Percentiles rank a stretch among this genome's conserved stretches.
Conservation (phyloP, 2,797 vertebrate genomes). For the Mus caroli region DNA sequence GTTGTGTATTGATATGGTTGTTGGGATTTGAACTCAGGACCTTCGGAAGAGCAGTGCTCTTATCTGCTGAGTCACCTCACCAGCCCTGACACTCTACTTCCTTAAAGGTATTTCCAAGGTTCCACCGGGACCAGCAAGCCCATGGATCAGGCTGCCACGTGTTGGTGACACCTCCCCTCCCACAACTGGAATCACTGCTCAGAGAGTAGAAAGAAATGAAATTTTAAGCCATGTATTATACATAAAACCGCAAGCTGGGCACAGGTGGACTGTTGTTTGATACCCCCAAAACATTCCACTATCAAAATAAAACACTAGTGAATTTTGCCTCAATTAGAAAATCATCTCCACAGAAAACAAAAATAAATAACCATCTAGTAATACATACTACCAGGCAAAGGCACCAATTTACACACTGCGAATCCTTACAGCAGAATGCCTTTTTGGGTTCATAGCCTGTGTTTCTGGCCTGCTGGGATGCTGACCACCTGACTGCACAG, state of each 20-base stretch:
- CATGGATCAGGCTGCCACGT: conserved; percentile 91
- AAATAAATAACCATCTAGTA: conserved; percentile 1
- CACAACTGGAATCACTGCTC: conserved; percentile 90
- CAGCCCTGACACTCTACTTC: conserved; percentile 78
- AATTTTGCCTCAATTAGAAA: conserved; percentile 36
- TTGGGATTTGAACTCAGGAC: too few relatives aligned
- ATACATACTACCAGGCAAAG: background rate
- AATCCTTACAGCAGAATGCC: background rate
- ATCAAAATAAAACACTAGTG: conserved; percentile 47
- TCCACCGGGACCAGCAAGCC: conserved; percentile 93
- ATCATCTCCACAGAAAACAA: background rate
- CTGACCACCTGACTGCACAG: background rate
- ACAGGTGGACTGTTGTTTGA: conserved; percentile 11
- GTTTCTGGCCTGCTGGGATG: background rate
- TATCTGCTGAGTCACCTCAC: too few relatives aligned
- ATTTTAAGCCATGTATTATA: background rate
- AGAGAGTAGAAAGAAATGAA: conserved; percentile 87
- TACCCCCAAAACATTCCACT: background rate
- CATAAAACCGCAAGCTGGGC: background rate
- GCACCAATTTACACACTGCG: background rate
- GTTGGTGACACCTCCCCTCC: conserved; percentile 90
- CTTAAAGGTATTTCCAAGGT: conserved; percentile 93
- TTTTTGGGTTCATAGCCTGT: background rate
- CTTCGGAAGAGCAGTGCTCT: too few relatives aligned
- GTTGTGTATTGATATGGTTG: too few relatives aligned